Evolutionary conservation across 2,888 invertebrate species (phyloP).

Genomic region (Cryptus viduatorius): DNA sequence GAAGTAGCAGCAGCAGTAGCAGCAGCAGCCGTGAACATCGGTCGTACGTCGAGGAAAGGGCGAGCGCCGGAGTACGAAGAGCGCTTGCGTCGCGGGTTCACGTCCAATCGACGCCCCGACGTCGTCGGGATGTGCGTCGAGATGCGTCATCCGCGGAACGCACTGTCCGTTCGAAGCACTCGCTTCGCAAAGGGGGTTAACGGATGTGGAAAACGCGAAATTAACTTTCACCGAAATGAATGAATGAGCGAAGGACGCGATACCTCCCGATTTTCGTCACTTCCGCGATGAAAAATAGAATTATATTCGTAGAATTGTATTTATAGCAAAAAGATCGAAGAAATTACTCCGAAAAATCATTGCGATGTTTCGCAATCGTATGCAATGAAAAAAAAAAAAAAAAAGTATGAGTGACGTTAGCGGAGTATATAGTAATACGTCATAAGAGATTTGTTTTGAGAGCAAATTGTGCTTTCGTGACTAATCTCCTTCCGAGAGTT

Average conservation of each 20-base stretch:
- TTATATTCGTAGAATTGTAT: no score
- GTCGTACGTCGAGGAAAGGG: constrained; percentile 61
- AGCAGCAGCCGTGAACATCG: constrained; percentile 30
- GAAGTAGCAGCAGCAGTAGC: background rate
- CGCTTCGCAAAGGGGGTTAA: background rate
- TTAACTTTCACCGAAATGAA: no score
- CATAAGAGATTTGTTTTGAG: constrained; percentile 19
- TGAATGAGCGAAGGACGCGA: no score
- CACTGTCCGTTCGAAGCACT: background rate
- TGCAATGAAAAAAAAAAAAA: no score
- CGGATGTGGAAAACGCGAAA: no score
- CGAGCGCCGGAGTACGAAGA: constrained; percentile 52
- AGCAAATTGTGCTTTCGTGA: constrained; percentile 32
- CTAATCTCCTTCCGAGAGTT: constrained; percentile 24
- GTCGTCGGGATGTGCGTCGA: constrained; percentile 14
- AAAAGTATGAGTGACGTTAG: no score
- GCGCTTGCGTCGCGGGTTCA: constrained; percentile 67
- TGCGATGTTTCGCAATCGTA: no score
- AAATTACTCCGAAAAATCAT: no score
- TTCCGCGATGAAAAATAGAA: no score
- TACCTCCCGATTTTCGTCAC: no score
- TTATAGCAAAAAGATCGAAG: no score
- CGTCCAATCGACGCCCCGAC: constrained; percentile 63
- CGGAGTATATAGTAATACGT: no score
- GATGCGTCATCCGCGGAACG: constrained; percentile 58